Evolutionary conservation across 2,888 invertebrate species (phyloP).

Genomic region (Syritta pipiens): DNA sequence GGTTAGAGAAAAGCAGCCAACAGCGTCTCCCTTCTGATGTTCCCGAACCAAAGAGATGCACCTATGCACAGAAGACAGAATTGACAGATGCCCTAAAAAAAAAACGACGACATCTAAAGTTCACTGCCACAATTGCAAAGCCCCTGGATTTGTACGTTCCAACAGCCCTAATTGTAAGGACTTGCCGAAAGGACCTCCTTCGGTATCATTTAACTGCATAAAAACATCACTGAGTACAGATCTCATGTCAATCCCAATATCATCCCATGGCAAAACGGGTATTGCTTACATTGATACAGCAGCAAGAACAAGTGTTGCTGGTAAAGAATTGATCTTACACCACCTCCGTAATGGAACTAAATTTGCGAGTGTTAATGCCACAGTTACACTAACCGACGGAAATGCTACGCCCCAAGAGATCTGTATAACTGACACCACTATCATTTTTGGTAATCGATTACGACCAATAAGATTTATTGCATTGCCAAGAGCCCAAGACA

Average conservation of each 20-base stretch:
- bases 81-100: too few species aligned
- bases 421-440: constrained; percentile 1
- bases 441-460: constrained; percentile 15
- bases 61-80: too few species aligned
- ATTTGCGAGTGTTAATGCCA: background rate
- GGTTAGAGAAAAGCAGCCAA: background rate
- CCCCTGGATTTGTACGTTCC: background rate
- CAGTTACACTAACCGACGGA: constrained; percentile 13
- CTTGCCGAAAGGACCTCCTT: constrained; percentile 3
- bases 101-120: background rate
- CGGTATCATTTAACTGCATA: constrained; percentile 12
- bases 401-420: constrained; percentile 2
- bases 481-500: background rate
- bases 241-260: background rate
- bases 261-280: constrained; percentile 7
- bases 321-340: constrained; percentile 11
- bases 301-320: constrained; percentile 17
- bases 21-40: background rate
- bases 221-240: background rate
- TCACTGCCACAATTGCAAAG: constrained; percentile 1
- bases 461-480: constrained; percentile 14
- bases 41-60: background rate
- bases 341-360: constrained; percentile 12
- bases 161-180: constrained; percentile 26
- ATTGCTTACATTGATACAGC: background rate